phyloP scores from a whole-genome alignment of 2,797 vertebrate genomes.

The Lepus townsendii region DNA sequence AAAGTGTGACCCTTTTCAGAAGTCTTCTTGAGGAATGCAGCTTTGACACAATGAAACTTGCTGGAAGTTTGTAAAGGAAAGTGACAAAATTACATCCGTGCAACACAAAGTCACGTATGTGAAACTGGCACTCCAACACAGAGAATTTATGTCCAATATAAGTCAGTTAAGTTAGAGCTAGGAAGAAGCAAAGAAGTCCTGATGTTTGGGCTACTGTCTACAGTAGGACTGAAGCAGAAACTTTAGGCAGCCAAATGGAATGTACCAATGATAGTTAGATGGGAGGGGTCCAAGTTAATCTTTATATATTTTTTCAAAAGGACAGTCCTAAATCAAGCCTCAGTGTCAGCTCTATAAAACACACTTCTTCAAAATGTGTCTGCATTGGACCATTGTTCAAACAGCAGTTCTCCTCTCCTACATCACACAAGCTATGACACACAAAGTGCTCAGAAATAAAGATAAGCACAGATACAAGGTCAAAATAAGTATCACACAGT shows the following conservation, averaged over 20 bases:
- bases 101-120: not conserved
- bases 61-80: not conserved
- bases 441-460: slow-evolving; percentile 15
- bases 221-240: not conserved
- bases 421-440: not conserved
- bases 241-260: not conserved
- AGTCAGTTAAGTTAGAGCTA: not conserved
- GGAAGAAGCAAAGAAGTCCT: not conserved
- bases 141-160: not conserved
- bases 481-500: not conserved
- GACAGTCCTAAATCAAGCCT: not conserved
- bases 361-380: not conserved
- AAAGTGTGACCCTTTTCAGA: not conserved
- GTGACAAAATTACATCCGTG: not conserved
- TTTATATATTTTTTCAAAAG: slow-evolving; percentile 13
- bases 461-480: not conserved
- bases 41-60: not conserved
- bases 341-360: not conserved
- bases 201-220: not conserved
- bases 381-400: not conserved
- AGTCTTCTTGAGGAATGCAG: not conserved
- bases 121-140: not conserved
- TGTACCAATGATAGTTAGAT: not conserved
- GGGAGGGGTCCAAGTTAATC: not conserved
- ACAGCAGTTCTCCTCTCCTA: not conserved